phyloP scores from a whole-genome alignment of 2,888 invertebrate species.

The Eugnorisma glareosa region DNA sequence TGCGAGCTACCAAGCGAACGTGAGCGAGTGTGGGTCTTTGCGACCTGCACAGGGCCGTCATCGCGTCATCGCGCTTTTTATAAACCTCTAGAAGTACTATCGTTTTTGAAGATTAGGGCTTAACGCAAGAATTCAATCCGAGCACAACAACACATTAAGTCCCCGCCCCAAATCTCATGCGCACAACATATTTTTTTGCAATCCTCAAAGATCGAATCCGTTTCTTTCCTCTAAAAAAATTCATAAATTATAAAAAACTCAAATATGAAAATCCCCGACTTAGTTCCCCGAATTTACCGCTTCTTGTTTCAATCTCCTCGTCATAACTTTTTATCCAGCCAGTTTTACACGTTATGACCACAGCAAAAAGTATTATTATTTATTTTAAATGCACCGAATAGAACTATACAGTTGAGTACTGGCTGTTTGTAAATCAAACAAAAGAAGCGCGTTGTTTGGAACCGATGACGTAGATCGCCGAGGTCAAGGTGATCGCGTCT shows the following conservation, averaged over 20 bases:
- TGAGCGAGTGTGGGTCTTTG: not conserved
- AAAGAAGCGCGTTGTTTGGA: slow-evolving; percentile 33
- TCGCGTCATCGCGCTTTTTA: not conserved
- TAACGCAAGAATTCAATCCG: slow-evolving; percentile 2
- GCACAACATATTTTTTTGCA: not conserved
- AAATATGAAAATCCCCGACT: slow-evolving; percentile 18
- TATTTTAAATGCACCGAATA: not conserved
- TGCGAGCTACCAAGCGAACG: not conserved
- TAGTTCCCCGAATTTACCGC: not conserved
- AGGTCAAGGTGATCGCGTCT: slow-evolving; percentile 45
- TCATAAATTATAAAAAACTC: not conserved
- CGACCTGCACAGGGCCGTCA: not conserved
- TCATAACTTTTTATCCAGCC: slow-evolving; percentile 12
- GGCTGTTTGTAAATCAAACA: slow-evolving; percentile 39
- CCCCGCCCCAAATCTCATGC: not conserved
- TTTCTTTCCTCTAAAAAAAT: not conserved
- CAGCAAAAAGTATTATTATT: slow-evolving; percentile 15
- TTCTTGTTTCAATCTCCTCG: not conserved
- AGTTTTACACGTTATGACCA: not conserved
- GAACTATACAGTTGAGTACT: slow-evolving; percentile 2
- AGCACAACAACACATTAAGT: not conserved
- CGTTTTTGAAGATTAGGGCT: not conserved
- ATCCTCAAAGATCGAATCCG: not conserved
- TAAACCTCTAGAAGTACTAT: not conserved
- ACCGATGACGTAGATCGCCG: slow-evolving; percentile 31